These are phyloP conservation scores for Oxycera nigricornis DNA, from an alignment of 2,888 invertebrate species.

Conservation along the genomic window DNA sequence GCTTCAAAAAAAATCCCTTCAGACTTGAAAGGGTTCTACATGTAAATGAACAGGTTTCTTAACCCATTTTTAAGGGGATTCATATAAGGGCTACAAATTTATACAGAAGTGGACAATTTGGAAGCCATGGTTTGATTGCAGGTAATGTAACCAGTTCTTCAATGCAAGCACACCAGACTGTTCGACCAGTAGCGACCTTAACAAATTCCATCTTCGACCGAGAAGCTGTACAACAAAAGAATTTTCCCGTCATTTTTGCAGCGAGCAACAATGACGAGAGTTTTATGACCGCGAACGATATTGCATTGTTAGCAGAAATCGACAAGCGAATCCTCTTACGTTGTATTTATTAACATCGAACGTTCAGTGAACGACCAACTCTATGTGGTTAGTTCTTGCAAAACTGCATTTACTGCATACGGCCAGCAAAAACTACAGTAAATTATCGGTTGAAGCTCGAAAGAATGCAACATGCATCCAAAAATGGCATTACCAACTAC, in stretches of 20 bases:
- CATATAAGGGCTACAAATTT: too few relatives aligned
- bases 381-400: background rate
- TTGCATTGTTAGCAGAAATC: conserved; percentile 13
- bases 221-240: conserved; percentile 1
- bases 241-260: conserved; percentile 13
- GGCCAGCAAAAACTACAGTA: background rate
- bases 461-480: conserved; percentile 15
- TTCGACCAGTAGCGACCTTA: too few relatives aligned
- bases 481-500: conserved; percentile 23
- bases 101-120: too few relatives aligned
- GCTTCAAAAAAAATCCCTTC: too few relatives aligned
- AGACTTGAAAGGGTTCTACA: too few relatives aligned
- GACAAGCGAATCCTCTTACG: background rate
- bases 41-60: too few relatives aligned
- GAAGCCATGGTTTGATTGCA: too few relatives aligned
- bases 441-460: background rate
- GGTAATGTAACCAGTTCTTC: too few relatives aligned
- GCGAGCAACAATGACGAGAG: background rate
- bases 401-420: background rate
- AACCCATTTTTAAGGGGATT: too few relatives aligned
- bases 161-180: too few relatives aligned
- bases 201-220: too few relatives aligned
- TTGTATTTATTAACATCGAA: background rate
- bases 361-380: background rate
- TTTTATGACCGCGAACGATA: conserved; percentile 16